Percentiles rank a stretch among this genome's conserved stretches.
phyloP scores from a whole-genome alignment of 2,797 vertebrate species.

The Etheostoma perlongum region DNA sequence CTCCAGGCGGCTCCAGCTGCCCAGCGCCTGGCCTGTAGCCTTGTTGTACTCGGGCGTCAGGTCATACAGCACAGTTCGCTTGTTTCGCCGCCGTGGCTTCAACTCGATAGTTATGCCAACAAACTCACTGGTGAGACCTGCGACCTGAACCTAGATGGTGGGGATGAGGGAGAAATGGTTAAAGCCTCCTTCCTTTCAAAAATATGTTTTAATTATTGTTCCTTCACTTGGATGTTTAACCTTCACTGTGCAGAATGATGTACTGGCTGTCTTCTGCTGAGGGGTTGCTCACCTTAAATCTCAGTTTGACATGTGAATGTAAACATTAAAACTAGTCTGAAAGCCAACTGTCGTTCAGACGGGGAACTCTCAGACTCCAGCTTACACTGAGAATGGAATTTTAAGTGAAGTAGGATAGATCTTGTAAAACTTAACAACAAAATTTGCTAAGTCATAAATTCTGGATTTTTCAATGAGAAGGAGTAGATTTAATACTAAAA shows the following conservation, averaged over 20 bases:
- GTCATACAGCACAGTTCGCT: constrained; percentile 91
- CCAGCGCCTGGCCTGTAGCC: constrained; percentile 66
- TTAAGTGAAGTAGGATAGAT: too few relatives aligned
- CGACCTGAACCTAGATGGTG: constrained; percentile 88
- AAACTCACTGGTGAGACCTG: constrained; percentile 89
- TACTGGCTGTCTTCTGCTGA: too few relatives aligned
- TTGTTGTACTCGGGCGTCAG: constrained; percentile 82
- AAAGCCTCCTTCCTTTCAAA: not conserved
- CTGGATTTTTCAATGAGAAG: too few relatives aligned
- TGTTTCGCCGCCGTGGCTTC: constrained; percentile 92
- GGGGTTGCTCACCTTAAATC: not conserved
- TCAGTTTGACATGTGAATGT: not conserved
- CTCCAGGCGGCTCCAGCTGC: constrained; percentile 87
- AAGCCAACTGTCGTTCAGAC: too few relatives aligned
- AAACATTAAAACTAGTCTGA: too few relatives aligned
- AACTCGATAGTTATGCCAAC: constrained; percentile 91
- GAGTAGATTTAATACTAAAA: too few relatives aligned
- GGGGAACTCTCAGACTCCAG: too few relatives aligned
- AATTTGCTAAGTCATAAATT: too few relatives aligned
- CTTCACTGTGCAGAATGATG: not conserved
- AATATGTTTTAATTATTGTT: not conserved
- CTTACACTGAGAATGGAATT: too few relatives aligned
- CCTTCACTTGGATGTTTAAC: not conserved
- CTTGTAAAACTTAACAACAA: too few relatives aligned
- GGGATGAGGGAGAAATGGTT: not conserved